phyloP scores from a whole-genome alignment of 2,113 vertebrate species.

The Corythornis madagascariensis region DNA sequence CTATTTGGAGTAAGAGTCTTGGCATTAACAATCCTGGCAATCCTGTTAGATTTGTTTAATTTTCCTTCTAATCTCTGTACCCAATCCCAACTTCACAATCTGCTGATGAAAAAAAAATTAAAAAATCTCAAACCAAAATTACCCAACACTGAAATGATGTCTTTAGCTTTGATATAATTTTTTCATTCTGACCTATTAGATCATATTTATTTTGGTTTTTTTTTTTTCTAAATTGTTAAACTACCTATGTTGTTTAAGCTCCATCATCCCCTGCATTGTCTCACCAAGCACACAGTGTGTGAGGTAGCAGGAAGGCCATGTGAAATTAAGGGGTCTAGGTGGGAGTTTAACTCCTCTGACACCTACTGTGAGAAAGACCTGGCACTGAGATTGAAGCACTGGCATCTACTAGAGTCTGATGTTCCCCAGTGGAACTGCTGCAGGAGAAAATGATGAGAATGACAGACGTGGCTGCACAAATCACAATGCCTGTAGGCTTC shows the following conservation, averaged over 20 bases:
- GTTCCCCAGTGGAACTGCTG: not conserved
- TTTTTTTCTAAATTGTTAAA: not conserved
- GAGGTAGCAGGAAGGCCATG: not conserved
- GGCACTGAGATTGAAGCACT: not conserved
- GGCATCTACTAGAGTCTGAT: not conserved
- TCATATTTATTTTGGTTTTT: not conserved
- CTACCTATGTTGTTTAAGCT: fast-evolving
- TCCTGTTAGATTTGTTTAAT: not conserved
- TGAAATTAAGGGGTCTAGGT: not conserved
- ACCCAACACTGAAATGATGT: not conserved
- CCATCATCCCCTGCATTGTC: no score
- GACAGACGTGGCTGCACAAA: not conserved
- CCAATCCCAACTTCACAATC: not conserved
- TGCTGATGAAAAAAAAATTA: not conserved
- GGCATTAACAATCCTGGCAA: conserved; percentile 18
- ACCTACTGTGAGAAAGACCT: not conserved
- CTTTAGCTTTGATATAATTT: not conserved
- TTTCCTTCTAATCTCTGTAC: not conserved
- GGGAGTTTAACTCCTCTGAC: not conserved
- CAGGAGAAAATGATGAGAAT: not conserved
- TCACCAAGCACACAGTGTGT: fast-evolving
- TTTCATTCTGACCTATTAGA: not conserved
- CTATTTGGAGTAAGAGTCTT: not conserved
- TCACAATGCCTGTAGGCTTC: not conserved
- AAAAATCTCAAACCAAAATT: not conserved